These are phyloP conservation scores for Oriolus oriolus DNA, from an alignment of 2,113 vertebrate genomes.

Conservation along the genomic window DNA sequence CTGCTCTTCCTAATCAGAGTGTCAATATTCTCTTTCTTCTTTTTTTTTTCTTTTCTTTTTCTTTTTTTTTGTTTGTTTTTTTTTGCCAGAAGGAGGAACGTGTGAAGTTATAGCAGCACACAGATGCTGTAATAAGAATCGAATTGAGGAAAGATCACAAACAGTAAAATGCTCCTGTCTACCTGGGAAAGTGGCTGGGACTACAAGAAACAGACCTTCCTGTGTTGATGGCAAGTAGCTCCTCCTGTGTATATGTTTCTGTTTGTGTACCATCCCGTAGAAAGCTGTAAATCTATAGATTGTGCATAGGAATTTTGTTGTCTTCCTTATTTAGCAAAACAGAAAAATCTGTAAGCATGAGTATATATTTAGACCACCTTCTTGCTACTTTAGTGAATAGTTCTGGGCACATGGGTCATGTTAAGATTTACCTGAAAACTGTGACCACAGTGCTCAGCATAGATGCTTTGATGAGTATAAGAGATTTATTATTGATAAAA, in stretches of 20 bases:
- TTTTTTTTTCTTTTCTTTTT: too few relatives aligned
- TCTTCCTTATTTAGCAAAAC: neutral
- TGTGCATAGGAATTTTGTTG: neutral
- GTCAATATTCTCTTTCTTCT: constrained; percentile 27
- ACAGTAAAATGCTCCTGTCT: constrained; percentile 99
- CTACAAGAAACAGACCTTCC: constrained; percentile 96
- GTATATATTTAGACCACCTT: neutral
- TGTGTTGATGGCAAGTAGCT: constrained; percentile 92
- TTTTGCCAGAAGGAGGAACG: constrained; percentile 90
- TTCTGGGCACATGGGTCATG: neutral
- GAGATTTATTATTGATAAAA: neutral
- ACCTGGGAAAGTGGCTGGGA: constrained; percentile 97
- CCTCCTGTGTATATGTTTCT: neutral
- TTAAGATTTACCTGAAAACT: neutral
- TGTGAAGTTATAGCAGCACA: constrained; percentile 99
- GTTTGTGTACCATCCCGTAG: neutral
- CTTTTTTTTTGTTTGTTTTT: neutral
- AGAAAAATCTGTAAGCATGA: neutral
- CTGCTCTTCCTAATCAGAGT: constrained; percentile 51
- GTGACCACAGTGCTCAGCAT: neutral
- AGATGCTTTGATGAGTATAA: neutral
- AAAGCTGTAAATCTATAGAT: neutral
- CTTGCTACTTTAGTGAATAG: neutral
- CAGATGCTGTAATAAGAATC: constrained; percentile 99
- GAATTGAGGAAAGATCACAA: constrained; percentile 97